Percentiles rank a stretch among this genome's conserved stretches.
Evolutionary conservation across 2,888 invertebrate species (phyloP).

Genomic region (Idaea dimidiata): DNA sequence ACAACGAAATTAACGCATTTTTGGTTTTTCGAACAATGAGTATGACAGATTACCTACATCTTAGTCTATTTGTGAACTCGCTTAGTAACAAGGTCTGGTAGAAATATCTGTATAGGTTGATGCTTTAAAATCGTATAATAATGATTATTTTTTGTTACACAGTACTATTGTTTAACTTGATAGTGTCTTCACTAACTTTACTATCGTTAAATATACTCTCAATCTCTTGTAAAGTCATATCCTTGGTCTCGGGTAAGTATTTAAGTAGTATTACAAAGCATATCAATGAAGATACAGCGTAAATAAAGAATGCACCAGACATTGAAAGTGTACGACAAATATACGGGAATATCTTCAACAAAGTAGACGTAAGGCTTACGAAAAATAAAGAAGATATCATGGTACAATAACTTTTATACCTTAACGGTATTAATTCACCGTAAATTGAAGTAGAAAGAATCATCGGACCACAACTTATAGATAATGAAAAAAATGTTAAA

Average conservation of each 20-base stretch:
- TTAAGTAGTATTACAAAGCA: conserved; percentile 30
- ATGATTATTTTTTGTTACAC: too few species aligned
- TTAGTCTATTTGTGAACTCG: too few species aligned
- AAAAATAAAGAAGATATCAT: conserved; percentile 26
- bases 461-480: conserved; percentile 46
- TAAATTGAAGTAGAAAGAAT: conserved; percentile 35
- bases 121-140: too few species aligned
- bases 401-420: conserved; percentile 25
- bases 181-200: too few species aligned
- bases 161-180: too few species aligned
- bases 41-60: too few species aligned
- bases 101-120: too few species aligned
- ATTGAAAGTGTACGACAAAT: conserved; percentile 29
- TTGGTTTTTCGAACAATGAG: too few species aligned
- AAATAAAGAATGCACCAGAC: conserved; percentile 38
- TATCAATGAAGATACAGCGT: conserved; percentile 27
- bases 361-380: conserved; percentile 23
- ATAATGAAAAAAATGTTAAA: conserved; percentile 35
- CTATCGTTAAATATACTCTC: conserved; percentile 19
- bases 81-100: too few species aligned
- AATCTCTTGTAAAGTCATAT: conserved; percentile 34
- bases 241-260: conserved; percentile 42
- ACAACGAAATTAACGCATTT: too few species aligned
- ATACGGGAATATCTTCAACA: conserved; percentile 35
- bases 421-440: conserved; percentile 37